These are phyloP conservation scores for Sesamia inferens DNA, from an alignment of 2,888 invertebrate genomes.

Conservation along the genomic window DNA sequence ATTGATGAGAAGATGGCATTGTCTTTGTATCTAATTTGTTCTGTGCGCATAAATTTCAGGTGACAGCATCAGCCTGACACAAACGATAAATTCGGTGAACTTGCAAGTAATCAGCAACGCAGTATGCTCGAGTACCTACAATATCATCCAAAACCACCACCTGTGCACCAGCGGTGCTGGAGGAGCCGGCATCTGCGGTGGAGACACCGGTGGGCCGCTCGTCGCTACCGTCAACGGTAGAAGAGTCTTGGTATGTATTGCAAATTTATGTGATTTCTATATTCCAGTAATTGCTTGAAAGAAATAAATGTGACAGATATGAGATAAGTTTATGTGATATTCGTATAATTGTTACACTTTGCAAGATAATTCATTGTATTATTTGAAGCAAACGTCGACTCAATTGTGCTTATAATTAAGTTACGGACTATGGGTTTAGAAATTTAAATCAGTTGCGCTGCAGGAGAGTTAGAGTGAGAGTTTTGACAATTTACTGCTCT, in stretches of 20 bases:
- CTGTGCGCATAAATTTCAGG: constrained; percentile 57
- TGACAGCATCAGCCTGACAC: constrained; percentile 63
- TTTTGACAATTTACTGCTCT: not conserved
- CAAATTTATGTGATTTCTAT: not conserved
- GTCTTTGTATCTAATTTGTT: not conserved
- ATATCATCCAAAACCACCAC: constrained; percentile 66
- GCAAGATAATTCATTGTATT: not conserved
- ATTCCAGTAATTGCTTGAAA: not conserved
- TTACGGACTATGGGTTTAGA: not conserved
- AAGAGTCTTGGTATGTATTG: constrained; percentile 64
- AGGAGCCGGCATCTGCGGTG: constrained; percentile 72
- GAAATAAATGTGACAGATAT: not conserved
- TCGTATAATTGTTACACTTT: not conserved
- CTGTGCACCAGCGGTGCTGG: constrained; percentile 74
- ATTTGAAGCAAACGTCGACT: not conserved
- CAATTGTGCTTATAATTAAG: not conserved
- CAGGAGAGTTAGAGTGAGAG: too few species aligned
- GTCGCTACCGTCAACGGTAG: constrained; percentile 65
- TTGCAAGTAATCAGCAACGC: constrained; percentile 72
- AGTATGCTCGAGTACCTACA: constrained; percentile 65
- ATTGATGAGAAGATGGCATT: too few species aligned
- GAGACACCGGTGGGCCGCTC: constrained; percentile 75
- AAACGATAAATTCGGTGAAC: constrained; percentile 66
- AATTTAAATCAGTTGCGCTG: not conserved
- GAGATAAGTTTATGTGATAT: not conserved